These are phyloP conservation scores for Drosophila ohnishii DNA, from an alignment of 1,140 invertebrate genomes.

Conservation along the genomic window DNA sequence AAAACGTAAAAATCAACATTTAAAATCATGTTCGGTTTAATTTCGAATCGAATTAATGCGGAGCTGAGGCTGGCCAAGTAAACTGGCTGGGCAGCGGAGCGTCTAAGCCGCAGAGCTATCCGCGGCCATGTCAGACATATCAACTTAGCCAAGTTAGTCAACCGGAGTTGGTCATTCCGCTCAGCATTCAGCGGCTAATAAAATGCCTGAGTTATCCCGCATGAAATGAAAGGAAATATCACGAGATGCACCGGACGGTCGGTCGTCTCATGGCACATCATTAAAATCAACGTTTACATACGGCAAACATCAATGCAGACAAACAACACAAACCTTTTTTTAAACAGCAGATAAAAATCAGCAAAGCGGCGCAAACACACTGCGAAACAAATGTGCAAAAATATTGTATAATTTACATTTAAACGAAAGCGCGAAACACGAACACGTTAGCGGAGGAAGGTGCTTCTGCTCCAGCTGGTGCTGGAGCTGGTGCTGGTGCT, in stretches of 20 bases:
- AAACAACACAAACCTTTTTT: slow-evolving; percentile 76
- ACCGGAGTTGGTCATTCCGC: slow-evolving; percentile 79
- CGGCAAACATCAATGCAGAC: slow-evolving; percentile 78
- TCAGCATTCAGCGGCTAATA: slow-evolving; percentile 80
- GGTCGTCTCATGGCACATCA: slow-evolving; percentile 70
- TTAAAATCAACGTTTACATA: slow-evolving; percentile 81
- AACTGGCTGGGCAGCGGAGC: slow-evolving; percentile 59
- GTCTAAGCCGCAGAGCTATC: slow-evolving; percentile 62
- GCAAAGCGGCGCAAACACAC: slow-evolving; percentile 66
- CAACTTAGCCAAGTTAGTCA: slow-evolving; percentile 81
- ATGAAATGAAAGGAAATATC: slow-evolving; percentile 39
- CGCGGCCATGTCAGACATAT: slow-evolving; percentile 77
- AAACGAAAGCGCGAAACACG: slow-evolving; percentile 73
- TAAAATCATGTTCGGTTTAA: slow-evolving; percentile 80
- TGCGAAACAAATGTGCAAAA: slow-evolving; percentile 74
- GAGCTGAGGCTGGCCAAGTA: slow-evolving; percentile 38
- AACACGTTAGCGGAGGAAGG: slow-evolving; percentile 48
- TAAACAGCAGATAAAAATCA: slow-evolving; percentile 79
- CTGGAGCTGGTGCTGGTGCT: slow-evolving; percentile 4
- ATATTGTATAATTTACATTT: slow-evolving; percentile 79
- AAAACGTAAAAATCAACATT: slow-evolving; percentile 81
- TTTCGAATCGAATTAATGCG: slow-evolving; percentile 72
- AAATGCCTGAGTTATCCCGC: slow-evolving; percentile 79
- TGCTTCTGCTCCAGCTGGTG: slow-evolving; percentile 6
- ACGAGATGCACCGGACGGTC: slow-evolving; percentile 21